Evolutionary conservation across 2,113 vertebrate species (phyloP).

Genomic region (Mirounga angustirostris): DNA sequence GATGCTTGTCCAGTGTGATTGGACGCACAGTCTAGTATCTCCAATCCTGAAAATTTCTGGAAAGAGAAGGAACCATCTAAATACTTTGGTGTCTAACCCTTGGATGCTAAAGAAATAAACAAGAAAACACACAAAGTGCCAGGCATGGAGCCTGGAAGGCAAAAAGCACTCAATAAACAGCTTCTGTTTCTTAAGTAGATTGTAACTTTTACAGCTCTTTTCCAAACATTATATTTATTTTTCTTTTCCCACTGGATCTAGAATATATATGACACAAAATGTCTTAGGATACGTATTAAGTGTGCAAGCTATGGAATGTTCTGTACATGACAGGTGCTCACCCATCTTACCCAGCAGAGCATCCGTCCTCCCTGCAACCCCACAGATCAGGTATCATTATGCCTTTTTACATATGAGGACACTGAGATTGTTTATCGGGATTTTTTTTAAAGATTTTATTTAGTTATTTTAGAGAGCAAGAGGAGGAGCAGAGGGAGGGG

Average conservation of each 20-base stretch:
- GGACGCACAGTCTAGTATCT: not conserved
- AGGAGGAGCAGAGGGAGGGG: not conserved
- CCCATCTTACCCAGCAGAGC: not conserved
- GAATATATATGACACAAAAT: not conserved
- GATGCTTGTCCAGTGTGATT: not conserved
- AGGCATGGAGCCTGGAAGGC: not conserved
- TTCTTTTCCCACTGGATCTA: not conserved
- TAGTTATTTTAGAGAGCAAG: not conserved
- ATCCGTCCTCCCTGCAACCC: not conserved
- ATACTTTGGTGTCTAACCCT: not conserved
- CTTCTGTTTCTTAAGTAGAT: not conserved
- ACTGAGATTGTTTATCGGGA: fast-evolving
- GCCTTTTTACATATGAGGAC: not conserved
- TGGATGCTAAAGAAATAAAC: not conserved
- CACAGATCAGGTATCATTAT: fast-evolving
- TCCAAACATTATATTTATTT: not conserved
- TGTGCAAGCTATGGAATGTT: not conserved
- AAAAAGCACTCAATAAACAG: not conserved
- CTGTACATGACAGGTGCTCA: not conserved
- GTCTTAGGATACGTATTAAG: not conserved
- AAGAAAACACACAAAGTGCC: fast-evolving
- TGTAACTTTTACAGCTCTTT: not conserved
- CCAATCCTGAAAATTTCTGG: not conserved
- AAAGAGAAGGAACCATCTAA: not conserved
- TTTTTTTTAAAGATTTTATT: not conserved